These are phyloP conservation scores for Enteromius afrohamiltoni DNA, from an alignment of 2,797 vertebrate genomes.

Conservation along the genomic window DNA sequence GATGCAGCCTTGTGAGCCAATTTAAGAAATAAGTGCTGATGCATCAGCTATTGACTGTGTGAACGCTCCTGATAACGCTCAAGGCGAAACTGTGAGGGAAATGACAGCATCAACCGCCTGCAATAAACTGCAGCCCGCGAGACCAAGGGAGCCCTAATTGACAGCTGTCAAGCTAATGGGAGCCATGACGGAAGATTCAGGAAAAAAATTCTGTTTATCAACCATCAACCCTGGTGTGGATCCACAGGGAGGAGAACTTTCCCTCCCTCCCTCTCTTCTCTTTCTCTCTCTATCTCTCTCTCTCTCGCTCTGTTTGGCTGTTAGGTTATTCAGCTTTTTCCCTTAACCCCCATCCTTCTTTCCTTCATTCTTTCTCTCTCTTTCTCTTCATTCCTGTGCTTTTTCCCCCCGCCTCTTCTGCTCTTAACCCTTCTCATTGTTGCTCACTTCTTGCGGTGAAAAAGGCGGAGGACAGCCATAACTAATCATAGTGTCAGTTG, in stretches of 20 bases:
- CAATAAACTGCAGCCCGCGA: constrained; percentile 95
- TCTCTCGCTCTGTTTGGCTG: constrained; percentile 50
- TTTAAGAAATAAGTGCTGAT: constrained; percentile 98
- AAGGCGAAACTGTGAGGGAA: constrained; percentile 94
- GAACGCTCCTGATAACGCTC: constrained; percentile 90
- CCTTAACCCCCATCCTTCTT: constrained; percentile 61
- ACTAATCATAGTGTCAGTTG: constrained; percentile 87
- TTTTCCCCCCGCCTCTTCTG: constrained; percentile 60
- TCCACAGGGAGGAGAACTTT: constrained; percentile 73
- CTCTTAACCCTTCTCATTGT: constrained; percentile 67
- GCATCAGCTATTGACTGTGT: constrained; percentile 97
- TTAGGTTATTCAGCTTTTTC: constrained; percentile 67
- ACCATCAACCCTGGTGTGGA: constrained; percentile 78
- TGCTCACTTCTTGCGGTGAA: constrained; percentile 66
- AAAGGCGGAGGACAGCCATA: constrained; percentile 82
- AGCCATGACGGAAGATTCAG: constrained; percentile 90
- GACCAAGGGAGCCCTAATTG: constrained; percentile 95
- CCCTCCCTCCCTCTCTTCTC: constrained; percentile 58
- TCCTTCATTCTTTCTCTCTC: constrained; percentile 66
- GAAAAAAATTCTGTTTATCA: constrained; percentile 87
- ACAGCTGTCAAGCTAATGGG: constrained; percentile 97
- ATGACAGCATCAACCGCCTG: constrained; percentile 95
- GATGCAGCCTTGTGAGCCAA: constrained; percentile 94
- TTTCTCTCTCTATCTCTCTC: constrained; percentile 48
- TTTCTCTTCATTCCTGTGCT: constrained; percentile 68